Evolutionary conservation across 2,888 invertebrate species (phyloP).

Genomic region (Chymomyza caudatula): DNA sequence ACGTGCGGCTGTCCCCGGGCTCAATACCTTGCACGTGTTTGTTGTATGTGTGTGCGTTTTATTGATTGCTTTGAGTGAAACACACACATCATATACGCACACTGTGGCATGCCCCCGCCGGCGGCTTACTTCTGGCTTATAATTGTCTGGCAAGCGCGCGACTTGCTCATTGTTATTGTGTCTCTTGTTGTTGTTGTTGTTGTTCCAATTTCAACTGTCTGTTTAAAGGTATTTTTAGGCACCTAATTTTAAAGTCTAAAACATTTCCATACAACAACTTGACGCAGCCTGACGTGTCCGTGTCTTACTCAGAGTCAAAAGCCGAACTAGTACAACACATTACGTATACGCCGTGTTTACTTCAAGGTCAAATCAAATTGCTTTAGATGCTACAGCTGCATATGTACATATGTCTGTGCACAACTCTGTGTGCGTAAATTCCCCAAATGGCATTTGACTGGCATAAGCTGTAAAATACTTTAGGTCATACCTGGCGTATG

Average conservation of each 20-base stretch:
- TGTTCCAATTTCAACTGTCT: not conserved
- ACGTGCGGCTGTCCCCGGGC: constrained; percentile 23
- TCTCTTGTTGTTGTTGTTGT: constrained; percentile 4
- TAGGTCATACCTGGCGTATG: not conserved
- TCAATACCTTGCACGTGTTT: constrained; percentile 49
- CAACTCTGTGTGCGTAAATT: not conserved
- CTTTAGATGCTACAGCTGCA: not conserved
- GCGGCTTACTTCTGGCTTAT: constrained; percentile 7
- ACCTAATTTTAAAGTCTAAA: not conserved
- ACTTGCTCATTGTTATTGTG: not conserved
- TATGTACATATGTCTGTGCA: not conserved
- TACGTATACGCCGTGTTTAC: constrained; percentile 42
- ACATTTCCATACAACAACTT: not conserved
- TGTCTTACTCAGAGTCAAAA: not conserved
- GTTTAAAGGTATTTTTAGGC: not conserved
- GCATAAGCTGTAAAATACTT: not conserved
- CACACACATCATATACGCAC: not conserved
- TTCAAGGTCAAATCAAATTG: constrained; percentile 40
- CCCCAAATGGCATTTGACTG: not conserved
- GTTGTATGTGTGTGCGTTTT: constrained; percentile 31
- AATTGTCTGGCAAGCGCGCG: constrained; percentile 5
- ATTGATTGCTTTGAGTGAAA: constrained; percentile 49
- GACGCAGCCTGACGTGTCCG: not conserved
- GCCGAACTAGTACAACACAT: constrained; percentile 13
- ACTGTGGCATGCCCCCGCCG: not conserved